Percentiles rank a stretch among this genome's conserved stretches.
Evolutionary conservation across 2,888 invertebrate genomes (phyloP).

Genomic region (Phyllotreta cruciferae): DNA sequence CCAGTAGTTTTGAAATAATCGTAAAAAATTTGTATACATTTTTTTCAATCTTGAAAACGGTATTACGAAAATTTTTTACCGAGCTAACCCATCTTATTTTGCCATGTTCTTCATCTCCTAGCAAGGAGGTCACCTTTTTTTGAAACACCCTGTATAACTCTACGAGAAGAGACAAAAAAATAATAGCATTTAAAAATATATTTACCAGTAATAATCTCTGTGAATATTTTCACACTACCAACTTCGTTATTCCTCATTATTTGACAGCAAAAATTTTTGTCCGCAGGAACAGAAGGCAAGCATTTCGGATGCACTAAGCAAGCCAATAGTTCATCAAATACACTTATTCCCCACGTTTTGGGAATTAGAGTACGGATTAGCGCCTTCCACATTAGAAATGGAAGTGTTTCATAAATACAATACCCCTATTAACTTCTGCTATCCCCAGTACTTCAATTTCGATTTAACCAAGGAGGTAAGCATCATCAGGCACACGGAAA

Average conservation of each 20-base stretch:
- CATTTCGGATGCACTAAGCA: constrained; percentile 40
- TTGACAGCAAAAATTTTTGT: constrained; percentile 27
- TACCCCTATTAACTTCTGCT: constrained; percentile 43
- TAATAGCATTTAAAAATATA: too few species aligned
- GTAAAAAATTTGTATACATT: too few species aligned
- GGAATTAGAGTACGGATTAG: constrained; percentile 63
- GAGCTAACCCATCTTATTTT: too few species aligned
- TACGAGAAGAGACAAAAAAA: too few species aligned
- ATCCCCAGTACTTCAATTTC: constrained; percentile 43
- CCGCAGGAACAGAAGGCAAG: constrained; percentile 39
- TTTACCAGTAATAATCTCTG: too few species aligned
- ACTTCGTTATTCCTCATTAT: constrained; percentile 14
- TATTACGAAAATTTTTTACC: too few species aligned
- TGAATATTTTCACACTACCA: too few species aligned
- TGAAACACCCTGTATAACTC: too few species aligned
- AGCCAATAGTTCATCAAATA: constrained; percentile 52
- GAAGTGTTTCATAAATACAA: constrained; percentile 34
- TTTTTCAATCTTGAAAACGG: too few species aligned
- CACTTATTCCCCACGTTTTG: constrained; percentile 65
- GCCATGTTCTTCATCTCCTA: too few species aligned
- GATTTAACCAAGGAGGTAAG: constrained; percentile 28
- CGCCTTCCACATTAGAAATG: constrained; percentile 49
- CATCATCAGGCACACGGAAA: constrained; percentile 13
- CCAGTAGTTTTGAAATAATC: too few species aligned
- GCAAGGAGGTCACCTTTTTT: too few species aligned